Evolutionary conservation across 2,797 vertebrate species (phyloP).

Genomic region (Fringilla coelebs): DNA sequence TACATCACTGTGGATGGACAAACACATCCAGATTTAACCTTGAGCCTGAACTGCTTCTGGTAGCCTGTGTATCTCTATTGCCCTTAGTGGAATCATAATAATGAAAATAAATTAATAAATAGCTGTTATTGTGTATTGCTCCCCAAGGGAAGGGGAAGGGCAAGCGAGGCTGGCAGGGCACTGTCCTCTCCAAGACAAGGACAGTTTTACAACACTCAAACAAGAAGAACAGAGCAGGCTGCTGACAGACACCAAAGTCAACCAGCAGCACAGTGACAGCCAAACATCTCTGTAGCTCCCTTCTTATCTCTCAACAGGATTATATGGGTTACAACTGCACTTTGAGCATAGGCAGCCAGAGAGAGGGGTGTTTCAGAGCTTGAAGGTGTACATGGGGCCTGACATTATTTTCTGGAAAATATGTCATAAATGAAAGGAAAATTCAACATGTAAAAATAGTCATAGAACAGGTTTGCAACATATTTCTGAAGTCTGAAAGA

Average conservation of each 20-base stretch:
- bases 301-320: not conserved
- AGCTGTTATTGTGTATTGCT: not conserved
- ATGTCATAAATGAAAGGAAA: not conserved
- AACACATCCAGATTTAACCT: not conserved
- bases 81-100: not conserved
- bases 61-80: not conserved
- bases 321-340: not conserved
- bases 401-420: not conserved
- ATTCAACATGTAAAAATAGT: not conserved
- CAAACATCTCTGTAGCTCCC: not conserved
- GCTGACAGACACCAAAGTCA: not conserved
- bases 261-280: not conserved
- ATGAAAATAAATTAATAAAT: not conserved
- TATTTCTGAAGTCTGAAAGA: not conserved
- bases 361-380: not conserved
- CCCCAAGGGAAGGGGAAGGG: not conserved
- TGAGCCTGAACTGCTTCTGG: not conserved
- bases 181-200: rapidly evolving
- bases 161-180: not conserved
- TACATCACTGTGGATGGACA: not conserved
- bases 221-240: not conserved
- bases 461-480: not conserved
- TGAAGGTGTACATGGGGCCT: not conserved
- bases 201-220: not conserved
- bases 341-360: not conserved